phyloP scores from a whole-genome alignment of 2,113 vertebrate species.

The Scytalopus superciliaris region DNA sequence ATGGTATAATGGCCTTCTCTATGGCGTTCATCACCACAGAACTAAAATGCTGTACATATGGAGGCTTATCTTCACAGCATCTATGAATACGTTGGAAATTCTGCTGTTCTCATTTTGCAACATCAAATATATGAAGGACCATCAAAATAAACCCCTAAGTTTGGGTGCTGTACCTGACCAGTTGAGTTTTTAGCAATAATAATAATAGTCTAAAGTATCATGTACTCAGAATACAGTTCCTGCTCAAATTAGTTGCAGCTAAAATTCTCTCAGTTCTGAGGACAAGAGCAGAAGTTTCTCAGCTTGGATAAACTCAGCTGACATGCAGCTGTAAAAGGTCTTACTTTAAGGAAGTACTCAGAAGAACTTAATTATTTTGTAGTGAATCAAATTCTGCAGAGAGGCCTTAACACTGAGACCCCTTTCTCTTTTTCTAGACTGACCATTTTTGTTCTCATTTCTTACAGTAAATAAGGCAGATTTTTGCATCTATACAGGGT shows the following conservation, averaged over 20 bases:
- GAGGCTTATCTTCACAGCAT: not conserved
- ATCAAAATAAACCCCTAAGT: not conserved
- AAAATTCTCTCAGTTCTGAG: not conserved
- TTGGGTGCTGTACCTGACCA: not conserved
- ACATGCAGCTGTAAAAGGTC: not conserved
- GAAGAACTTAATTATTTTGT: not conserved
- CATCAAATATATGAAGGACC: not conserved
- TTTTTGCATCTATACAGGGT: not conserved
- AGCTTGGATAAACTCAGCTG: not conserved
- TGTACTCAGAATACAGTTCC: not conserved
- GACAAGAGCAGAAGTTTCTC: not conserved
- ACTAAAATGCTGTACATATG: not conserved
- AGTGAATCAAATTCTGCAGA: not conserved
- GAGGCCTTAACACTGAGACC: not conserved
- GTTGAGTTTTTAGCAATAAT: not conserved
- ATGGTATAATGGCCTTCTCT: not conserved
- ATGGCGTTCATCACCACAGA: not conserved
- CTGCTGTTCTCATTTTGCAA: not conserved
- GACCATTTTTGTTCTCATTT: not conserved
- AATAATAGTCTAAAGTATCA: not conserved
- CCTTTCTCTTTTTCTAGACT: not conserved
- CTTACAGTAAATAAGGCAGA: not conserved
- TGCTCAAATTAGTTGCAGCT: not conserved
- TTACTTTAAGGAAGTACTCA: not conserved
- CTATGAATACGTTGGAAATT: not conserved